Conservation (phyloP, 1,140 invertebrate species). For the Anoplophora glabripennis region DNA sequence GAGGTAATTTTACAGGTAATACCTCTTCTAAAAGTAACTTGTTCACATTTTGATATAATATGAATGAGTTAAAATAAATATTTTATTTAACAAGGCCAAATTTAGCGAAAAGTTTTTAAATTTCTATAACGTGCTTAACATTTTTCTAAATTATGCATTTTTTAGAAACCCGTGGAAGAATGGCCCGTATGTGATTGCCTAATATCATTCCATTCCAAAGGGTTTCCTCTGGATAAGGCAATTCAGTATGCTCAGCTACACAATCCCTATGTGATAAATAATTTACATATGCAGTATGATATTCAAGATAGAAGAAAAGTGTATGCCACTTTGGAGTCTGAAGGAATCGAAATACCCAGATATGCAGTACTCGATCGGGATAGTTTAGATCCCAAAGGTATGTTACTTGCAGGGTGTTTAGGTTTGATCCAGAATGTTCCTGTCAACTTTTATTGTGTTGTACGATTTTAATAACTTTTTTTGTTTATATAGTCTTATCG, state of each 20-base stretch:
- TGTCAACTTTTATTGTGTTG: no score
- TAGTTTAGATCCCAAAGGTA: conserved; percentile 85
- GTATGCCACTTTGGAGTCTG: conserved; percentile 88
- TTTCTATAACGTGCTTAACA: no score
- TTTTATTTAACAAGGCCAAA: no score
- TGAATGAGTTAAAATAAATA: no score
- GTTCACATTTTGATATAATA: no score
- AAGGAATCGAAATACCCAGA: conserved; percentile 95
- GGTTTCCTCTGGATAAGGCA: conserved; percentile 98
- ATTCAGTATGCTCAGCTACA: conserved; percentile 92
- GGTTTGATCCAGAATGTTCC: no score
- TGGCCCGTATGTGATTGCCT: conserved; percentile 98
- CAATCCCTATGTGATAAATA: conserved; percentile 97
- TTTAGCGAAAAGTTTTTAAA: no score
- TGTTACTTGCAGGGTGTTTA: no score
- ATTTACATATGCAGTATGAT: conserved; percentile 97
- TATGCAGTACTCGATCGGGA: conserved; percentile 97
- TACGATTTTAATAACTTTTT: no score
- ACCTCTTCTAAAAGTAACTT: conserved; percentile 7
- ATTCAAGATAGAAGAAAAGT: conserved; percentile 94
- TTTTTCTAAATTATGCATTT: conserved; percentile 20
- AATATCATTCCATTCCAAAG: conserved; percentile 98
- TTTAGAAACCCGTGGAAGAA: conserved; percentile 89
- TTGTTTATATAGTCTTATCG: no score
- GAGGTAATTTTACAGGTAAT: conserved; percentile 86